Conservation (phyloP, 2,797 vertebrate species). For the Otolemur crassicaudatus region DNA sequence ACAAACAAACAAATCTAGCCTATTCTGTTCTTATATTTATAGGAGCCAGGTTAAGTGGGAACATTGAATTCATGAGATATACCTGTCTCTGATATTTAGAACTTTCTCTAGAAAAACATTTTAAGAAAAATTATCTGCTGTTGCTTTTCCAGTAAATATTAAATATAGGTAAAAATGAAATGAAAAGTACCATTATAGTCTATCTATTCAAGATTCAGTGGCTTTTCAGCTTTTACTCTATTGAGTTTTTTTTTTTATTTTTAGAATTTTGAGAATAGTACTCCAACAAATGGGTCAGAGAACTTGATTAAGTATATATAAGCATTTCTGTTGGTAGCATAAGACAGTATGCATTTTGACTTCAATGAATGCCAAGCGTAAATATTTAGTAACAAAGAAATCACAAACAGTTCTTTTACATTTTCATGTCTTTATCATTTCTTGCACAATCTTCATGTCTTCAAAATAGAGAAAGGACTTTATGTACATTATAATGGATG, state of each 20-base stretch:
- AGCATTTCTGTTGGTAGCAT: slow-evolving; percentile 1
- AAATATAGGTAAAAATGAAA: slow-evolving; percentile 34
- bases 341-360: slow-evolving; percentile 54
- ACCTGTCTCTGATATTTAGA: slow-evolving; percentile 3
- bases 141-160: slow-evolving; percentile 21
- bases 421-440: slow-evolving; percentile 27
- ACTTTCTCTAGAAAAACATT: slow-evolving; percentile 45
- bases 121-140: slow-evolving; percentile 30
- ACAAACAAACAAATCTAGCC: not conserved
- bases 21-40: not conserved
- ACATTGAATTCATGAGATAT: not conserved
- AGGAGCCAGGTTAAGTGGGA: slow-evolving; percentile 10
- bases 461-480: slow-evolving; percentile 48
- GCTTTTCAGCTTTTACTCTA: slow-evolving; percentile 27
- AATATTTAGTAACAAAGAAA: not conserved
- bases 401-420: slow-evolving; percentile 43
- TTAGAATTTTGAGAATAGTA: slow-evolving; percentile 56
- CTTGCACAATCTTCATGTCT: not conserved
- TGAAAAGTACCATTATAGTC: not conserved
- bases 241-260: slow-evolving; percentile 31
- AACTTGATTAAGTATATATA: slow-evolving; percentile 39
- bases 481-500: not conserved
- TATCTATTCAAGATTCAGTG: not conserved
- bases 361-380: slow-evolving; percentile 34
- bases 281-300: not conserved